phyloP scores from a whole-genome alignment of 2,888 invertebrate species.

The Heliconius aoede region DNA sequence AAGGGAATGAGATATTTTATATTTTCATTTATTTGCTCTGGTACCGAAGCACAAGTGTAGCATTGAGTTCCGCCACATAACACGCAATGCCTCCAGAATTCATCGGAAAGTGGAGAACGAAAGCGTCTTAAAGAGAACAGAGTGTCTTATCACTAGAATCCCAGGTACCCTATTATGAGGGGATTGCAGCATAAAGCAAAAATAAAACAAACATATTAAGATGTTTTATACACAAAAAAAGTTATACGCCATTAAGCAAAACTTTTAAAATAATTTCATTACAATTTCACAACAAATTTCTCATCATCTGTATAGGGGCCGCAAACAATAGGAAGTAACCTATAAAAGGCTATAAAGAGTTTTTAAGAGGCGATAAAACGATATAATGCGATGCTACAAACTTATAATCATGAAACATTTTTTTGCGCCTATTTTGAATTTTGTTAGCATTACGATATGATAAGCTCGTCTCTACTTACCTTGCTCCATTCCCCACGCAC shows the following conservation, averaged over 20 bases:
- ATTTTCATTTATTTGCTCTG: too few relatives aligned
- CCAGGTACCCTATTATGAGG: too few relatives aligned
- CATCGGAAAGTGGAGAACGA: too few relatives aligned
- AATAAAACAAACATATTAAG: background rate
- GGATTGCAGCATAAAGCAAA: too few relatives aligned
- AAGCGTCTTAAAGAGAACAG: too few relatives aligned
- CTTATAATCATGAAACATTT: slow-evolving; percentile 16
- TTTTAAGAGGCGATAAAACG: slow-evolving; percentile 20
- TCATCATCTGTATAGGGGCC: slow-evolving; percentile 2
- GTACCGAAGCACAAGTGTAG: too few relatives aligned
- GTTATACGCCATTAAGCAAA: background rate
- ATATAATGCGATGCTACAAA: slow-evolving; percentile 8
- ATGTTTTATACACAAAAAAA: background rate
- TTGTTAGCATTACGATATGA: background rate
- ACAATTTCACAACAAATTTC: slow-evolving; percentile 14
- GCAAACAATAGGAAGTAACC: slow-evolving; percentile 13
- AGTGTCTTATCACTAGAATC: too few relatives aligned
- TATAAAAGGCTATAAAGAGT: slow-evolving; percentile 27
- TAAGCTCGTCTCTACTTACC: background rate
- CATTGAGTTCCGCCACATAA: too few relatives aligned
- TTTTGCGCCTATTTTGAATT: background rate
- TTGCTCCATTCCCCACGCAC: too few relatives aligned
- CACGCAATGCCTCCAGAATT: too few relatives aligned
- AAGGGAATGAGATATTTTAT: too few relatives aligned
- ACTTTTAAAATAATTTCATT: slow-evolving; percentile 4